Percentiles rank a stretch among this genome's conserved stretches.
phyloP scores from a whole-genome alignment of 2,888 invertebrate species.

The Achlya flavicornis region DNA sequence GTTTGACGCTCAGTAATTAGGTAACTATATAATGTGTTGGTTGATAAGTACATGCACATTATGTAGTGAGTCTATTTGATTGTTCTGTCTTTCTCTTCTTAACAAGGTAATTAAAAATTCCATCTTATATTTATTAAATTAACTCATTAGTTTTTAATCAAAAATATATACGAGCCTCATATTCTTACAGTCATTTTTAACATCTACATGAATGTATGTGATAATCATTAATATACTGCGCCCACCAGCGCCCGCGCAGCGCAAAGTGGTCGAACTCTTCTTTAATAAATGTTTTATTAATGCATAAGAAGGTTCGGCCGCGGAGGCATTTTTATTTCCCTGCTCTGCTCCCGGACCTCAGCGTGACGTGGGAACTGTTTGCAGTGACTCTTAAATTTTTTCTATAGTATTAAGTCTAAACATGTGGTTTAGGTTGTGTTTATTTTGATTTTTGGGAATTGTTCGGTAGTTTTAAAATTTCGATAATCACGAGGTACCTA shows the following conservation, averaged over 20 bases:
- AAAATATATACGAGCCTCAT: too few species aligned
- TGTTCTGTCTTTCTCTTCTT: too few species aligned
- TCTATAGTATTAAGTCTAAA: slow-evolving; percentile 40
- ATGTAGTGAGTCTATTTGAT: too few species aligned
- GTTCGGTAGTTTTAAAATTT: slow-evolving; percentile 12
- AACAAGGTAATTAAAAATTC: too few species aligned
- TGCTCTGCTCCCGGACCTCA: slow-evolving; percentile 59
- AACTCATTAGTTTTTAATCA: too few species aligned
- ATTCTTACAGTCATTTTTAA: not conserved
- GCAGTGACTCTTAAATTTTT: slow-evolving; percentile 69
- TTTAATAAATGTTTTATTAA: slow-evolving; percentile 79
- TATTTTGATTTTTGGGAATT: slow-evolving; percentile 31
- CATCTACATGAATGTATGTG: slow-evolving; percentile 34
- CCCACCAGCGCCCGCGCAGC: slow-evolving; percentile 68
- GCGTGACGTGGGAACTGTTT: slow-evolving; percentile 67
- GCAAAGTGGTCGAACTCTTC: slow-evolving; percentile 68
- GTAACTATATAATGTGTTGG: too few species aligned
- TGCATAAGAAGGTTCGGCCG: slow-evolving; percentile 55
- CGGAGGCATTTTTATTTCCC: slow-evolving; percentile 74
- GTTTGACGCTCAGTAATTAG: too few species aligned
- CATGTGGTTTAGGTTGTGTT: slow-evolving; percentile 37
- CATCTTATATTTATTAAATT: too few species aligned
- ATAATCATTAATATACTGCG: slow-evolving; percentile 42
- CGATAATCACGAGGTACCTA: not conserved
- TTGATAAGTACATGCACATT: too few species aligned